Percentiles rank a stretch among this genome's conserved stretches.
phyloP scores from a whole-genome alignment of 2,113 vertebrate species.

The human (Homo sapiens) region DNA sequence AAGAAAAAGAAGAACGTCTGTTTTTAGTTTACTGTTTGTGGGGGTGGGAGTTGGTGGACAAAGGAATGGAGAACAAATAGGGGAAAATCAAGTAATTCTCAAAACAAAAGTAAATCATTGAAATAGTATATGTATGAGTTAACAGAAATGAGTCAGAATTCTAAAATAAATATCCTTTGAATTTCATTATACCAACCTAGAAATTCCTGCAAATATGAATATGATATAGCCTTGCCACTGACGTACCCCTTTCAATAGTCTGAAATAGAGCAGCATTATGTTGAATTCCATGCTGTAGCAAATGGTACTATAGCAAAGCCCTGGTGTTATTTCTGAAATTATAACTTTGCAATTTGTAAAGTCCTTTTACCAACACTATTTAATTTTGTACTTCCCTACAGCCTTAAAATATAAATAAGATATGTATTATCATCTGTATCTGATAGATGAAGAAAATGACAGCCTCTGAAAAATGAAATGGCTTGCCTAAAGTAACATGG shows the following conservation, averaged over 20 bases:
- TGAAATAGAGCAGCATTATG: neutral
- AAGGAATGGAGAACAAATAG: neutral
- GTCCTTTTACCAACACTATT: neutral
- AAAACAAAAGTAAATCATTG: slow-evolving; percentile 18
- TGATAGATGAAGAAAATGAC: neutral
- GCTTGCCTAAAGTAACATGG: neutral
- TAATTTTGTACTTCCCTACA: neutral
- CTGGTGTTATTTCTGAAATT: neutral
- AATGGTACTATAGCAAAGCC: neutral
- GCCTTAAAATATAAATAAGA: neutral
- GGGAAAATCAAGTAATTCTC: neutral
- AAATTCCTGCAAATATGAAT: slow-evolving; percentile 13
- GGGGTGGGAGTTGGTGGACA: neutral
- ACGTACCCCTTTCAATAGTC: neutral
- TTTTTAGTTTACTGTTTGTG: neutral
- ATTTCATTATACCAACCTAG: neutral
- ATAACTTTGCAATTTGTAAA: neutral
- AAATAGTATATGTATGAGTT: neutral
- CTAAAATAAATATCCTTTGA: slow-evolving; percentile 42
- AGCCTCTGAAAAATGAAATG: neutral
- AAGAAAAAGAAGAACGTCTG: too few relatives aligned
- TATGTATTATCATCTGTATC: neutral
- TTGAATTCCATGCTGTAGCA: neutral
- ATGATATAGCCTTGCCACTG: neutral
- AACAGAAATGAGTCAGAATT: slow-evolving; percentile 45